Evolutionary conservation across 2,113 vertebrate genomes (phyloP).

Genomic region (Psammodynastes pulverulentus): DNA sequence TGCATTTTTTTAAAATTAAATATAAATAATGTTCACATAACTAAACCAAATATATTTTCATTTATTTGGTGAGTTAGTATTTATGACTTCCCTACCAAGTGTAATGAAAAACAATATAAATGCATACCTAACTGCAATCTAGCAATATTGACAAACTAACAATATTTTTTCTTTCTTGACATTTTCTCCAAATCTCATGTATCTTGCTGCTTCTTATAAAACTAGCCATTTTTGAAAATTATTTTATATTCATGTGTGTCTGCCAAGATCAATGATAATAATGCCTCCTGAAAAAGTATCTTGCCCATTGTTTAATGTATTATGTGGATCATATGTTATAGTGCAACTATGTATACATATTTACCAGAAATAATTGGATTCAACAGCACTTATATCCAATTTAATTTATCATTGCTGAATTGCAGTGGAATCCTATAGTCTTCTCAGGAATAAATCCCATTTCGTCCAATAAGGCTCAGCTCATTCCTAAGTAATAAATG

Average conservation of each 20-base stretch:
- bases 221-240: not conserved
- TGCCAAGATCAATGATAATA: not conserved
- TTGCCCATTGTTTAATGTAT: not conserved
- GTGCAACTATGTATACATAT: not conserved
- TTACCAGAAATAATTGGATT: not conserved
- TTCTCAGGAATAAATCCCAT: not conserved
- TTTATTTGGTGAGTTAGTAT: too few relatives aligned
- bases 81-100: not conserved
- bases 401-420: not conserved
- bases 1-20: not conserved
- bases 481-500: not conserved
- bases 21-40: not conserved
- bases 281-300: not conserved
- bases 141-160: not conserved
- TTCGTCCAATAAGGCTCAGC: not conserved
- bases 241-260: not conserved
- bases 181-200: not conserved
- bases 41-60: not conserved
- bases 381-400: not conserved
- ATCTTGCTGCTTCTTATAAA: not conserved
- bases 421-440: not conserved
- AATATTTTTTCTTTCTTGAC: not conserved
- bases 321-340: not conserved
- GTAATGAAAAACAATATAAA: not conserved
- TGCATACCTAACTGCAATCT: not conserved